phyloP scores from a whole-genome alignment of 35 echinoderm and acorn worm species.

The Anneissia japonica region DNA sequence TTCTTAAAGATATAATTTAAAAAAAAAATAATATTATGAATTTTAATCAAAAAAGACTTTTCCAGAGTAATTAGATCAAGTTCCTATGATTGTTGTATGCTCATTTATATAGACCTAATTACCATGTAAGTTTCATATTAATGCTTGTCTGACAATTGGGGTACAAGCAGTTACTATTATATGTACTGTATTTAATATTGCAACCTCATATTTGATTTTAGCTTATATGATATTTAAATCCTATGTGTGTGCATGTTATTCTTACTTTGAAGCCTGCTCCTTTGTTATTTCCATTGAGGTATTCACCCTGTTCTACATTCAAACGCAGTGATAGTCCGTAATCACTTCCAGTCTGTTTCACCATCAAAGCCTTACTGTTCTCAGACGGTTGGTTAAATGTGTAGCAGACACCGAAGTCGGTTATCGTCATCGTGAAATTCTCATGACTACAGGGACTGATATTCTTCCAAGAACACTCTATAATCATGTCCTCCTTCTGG shows the following conservation, averaged over 20 bases:
- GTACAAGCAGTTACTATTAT: too few species aligned
- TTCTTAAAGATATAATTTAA: too few species aligned
- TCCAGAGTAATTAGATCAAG: too few species aligned
- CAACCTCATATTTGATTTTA: neutral
- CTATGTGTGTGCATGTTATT: neutral
- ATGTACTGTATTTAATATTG: too few species aligned
- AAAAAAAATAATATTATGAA: too few species aligned
- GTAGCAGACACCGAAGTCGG: slow-evolving; percentile 37
- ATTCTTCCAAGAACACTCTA: slow-evolving; percentile 8
- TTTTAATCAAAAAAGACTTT: too few species aligned
- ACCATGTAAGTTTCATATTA: too few species aligned
- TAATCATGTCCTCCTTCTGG: slow-evolving; percentile 49
- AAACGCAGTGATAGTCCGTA: slow-evolving; percentile 32
- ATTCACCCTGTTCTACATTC: slow-evolving; percentile 44
- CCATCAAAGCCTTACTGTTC: neutral
- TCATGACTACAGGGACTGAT: neutral
- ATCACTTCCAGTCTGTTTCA: slow-evolving; percentile 23
- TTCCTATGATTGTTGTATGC: too few species aligned
- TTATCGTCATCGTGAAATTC: neutral
- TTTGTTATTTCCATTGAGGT: slow-evolving; percentile 21
- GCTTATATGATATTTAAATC: neutral
- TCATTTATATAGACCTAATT: too few species aligned
- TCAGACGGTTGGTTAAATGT: slow-evolving; percentile 31
- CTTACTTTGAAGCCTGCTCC: slow-evolving; percentile 46
- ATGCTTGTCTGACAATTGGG: too few species aligned